Evolutionary conservation across 2,113 vertebrate species (phyloP).

Genomic region (Ammodytes marinus): DNA sequence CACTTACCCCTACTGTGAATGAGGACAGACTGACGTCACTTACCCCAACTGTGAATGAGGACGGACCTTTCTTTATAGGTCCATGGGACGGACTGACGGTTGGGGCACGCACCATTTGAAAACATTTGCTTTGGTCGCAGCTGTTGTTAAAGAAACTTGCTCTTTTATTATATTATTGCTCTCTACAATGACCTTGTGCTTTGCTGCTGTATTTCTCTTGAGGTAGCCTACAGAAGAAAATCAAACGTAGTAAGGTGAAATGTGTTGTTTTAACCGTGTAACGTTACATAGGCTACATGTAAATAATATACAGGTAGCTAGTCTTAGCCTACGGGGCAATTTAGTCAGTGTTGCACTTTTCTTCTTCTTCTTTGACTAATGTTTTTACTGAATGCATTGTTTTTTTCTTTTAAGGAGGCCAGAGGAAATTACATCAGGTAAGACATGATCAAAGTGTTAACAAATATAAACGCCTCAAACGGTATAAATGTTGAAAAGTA

Average conservation of each 20-base stretch:
- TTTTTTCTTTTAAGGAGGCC: slow-evolving; percentile 88
- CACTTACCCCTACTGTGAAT: slow-evolving; percentile 31
- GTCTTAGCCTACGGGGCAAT: background rate
- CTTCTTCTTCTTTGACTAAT: background rate
- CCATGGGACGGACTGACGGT: slow-evolving; percentile 17
- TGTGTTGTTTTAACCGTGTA: background rate
- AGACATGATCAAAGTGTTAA: slow-evolving; percentile 52
- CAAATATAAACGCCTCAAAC: background rate
- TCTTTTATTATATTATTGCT: background rate
- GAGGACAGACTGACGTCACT: slow-evolving; percentile 18
- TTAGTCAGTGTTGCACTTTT: background rate
- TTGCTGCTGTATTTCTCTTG: background rate
- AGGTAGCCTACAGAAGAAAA: background rate
- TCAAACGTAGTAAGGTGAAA: background rate
- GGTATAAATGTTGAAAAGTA: background rate
- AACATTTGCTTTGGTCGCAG: slow-evolving; percentile 33
- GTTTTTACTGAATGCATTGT: slow-evolving; percentile 54
- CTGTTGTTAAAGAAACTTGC: slow-evolving; percentile 10
- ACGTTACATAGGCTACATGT: background rate
- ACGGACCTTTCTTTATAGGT: no score
- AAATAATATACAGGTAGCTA: slow-evolving; percentile 1
- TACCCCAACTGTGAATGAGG: slow-evolving; percentile 29
- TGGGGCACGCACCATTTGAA: slow-evolving; percentile 52
- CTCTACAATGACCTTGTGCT: background rate
- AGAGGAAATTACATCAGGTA: slow-evolving; percentile 97